Base-by-base conservation (phyloP, 2,888 invertebrate genomes). In the Mimumesa dahlbomi region DNA sequence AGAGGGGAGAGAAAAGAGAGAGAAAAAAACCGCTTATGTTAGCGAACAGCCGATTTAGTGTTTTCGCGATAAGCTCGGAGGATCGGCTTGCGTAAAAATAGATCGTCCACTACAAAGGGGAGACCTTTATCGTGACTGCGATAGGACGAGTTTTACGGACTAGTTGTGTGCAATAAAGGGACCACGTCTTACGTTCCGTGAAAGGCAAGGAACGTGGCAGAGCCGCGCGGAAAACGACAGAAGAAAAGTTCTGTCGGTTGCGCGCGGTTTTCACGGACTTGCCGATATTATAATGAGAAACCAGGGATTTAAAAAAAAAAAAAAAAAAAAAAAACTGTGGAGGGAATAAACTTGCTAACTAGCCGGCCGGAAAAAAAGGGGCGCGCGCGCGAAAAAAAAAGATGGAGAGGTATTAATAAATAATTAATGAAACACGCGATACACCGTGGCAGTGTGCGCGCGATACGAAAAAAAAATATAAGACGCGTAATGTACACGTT, bases 121-220 rank as follows among this genome's bases (percentile, higher is more conserved):
- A 73, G 64, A 67, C 70, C 64, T 77, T 77, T 77, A 78, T 77
- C 78, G 78, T 57, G 75, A 34, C 56, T 63, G 54, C 61, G 77
- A 74, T 77, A 77, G 77, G 67, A 43, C 68, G 68, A 77, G 70
- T 71, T 77, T n/a, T 75, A 72, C 75, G 75, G 75, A 75, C 68
- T 77, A 61, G 74, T 66, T 64, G 63, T 63, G 71, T 58, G 78
- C 69, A 67, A 77, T 77, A 77, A 77, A 77, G 77, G 77, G 70
- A 77, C 71, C 65, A 59, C 64, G 73, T 74, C 64, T 74, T 56
- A 45, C 57, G 58, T 42, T n/a, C n/a, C 22, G 43, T 46, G 46
- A 43, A 14, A 43, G n/a, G 34, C 25, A 38, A 48, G 43, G 40
- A 54, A 22, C 54, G 48, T 18, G 14, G 49, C 54, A 40, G 25